Conservation (phyloP, 2,113 vertebrate species). For the Rutilus rutilus region DNA sequence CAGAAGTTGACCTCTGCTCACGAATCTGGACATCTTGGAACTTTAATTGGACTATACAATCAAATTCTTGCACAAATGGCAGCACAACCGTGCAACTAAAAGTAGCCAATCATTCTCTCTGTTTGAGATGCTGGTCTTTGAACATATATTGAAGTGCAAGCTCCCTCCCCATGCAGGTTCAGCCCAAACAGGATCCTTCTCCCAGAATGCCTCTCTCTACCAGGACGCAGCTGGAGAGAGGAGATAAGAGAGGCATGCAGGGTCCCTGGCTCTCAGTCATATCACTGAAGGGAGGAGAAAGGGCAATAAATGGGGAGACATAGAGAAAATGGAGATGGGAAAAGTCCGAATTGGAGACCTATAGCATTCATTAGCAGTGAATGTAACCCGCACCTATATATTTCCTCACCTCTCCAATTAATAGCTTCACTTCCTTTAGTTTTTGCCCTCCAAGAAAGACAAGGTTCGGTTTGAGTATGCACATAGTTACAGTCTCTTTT, state of each 20-base stretch:
- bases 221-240: constrained; percentile 62
- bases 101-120: not conserved
- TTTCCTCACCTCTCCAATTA: constrained; percentile 48
- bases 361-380: constrained; percentile 1
- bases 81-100: not conserved
- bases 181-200: constrained; percentile 54
- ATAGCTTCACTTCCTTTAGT: not conserved
- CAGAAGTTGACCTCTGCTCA: not conserved
- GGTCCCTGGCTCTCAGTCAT: constrained; percentile 54
- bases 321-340: not conserved
- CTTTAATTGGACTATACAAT: constrained; percentile 32
- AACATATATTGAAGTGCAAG: constrained; percentile 35
- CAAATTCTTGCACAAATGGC: constrained; percentile 21
- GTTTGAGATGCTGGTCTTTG: not conserved
- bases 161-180: constrained; percentile 52
- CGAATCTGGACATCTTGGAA: not conserved
- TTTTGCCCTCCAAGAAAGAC: not conserved
- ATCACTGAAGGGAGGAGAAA: constrained; percentile 11
- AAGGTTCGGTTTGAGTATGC: not conserved
- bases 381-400: not conserved
- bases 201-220: constrained; percentile 25
- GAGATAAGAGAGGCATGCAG: constrained; percentile 61
- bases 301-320: not conserved
- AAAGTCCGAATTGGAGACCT: constrained; percentile 1
- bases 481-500: not conserved